Evolutionary conservation across 1,140 invertebrate genomes (phyloP), one percentile per base, ranked within the genome.

Genomic region (Myzus persicae): DNA sequence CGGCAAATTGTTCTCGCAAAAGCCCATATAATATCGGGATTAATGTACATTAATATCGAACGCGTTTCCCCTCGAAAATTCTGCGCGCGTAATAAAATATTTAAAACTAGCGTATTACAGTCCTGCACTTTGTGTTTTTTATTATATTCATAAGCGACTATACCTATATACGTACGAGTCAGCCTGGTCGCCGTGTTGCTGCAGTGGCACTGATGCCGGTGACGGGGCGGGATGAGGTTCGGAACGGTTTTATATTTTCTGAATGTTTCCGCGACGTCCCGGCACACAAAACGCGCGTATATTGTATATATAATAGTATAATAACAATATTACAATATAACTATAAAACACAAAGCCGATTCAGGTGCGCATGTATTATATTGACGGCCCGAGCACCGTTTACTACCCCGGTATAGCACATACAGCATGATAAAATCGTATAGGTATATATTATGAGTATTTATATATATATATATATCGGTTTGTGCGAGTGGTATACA

Each of bases 341-440:
- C 59, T n/a, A 76, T 76, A 76, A 76, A 76, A 76, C 59, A n/a
- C 59, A 76, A 76, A 76, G 59, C 59, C 59, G 59, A 76, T 76
- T 76, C 59, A 48, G 82, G 82, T 84, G 82, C 82, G 24, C 24
- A 24, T 67, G 9, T 40, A 42, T 42, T 84, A 84, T 87, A 87
- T 87, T 31, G 84, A 87, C 14, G 84, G 46, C 26, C 40, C 42
- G 40, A 42, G 26, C 11, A 46, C 26, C 42, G 84, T 87, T 44
- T 76, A 76, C 31, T 44, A 44, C 40, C 40, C 40, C 40, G 84
- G 84, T 46, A 44, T 87, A 46, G 40, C 59, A n/a, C 59, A n/a
- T 59, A 48, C 18, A 48, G 46, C 24, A 76, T 42, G 11, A 87
- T 87, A 87, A 87, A 87, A 42, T n/a, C 42, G 40, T 87, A 44